Base-by-base conservation (phyloP, 2,113 vertebrate species). In the Dromaius novaehollandiae region DNA sequence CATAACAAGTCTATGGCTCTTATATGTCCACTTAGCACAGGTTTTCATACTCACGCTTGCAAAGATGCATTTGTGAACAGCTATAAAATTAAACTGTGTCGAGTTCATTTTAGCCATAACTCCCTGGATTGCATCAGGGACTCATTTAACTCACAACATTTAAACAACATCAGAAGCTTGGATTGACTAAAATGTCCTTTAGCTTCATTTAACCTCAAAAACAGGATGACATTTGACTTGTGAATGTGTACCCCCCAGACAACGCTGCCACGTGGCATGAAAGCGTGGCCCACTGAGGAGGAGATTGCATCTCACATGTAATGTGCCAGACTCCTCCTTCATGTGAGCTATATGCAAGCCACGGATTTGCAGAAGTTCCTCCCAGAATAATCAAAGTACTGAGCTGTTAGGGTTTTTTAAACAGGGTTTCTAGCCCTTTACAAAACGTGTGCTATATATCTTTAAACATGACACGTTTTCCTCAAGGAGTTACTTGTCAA, bases 391-490 rank as follows among this genome's bases (percentile, higher is more conserved):
- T 96, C 95, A 95, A 90, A 93, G 76, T 65, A 78, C 46, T 56
- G 65, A 50, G 20, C 81, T 76, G 42, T 34, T 85, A 93, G 79
- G 87, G 55, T 84, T 91, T 75, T 78, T 84, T 46, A 86, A 92
- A 97, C 64, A 94, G 91, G 89, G 77, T 66, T 93, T 91, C 87
- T 96, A 69, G 95, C 81, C 94, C 83, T 96, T 94, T 75, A 74
- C 93, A 95, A 82, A 86, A 82, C 95, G 96, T 97, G 90, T 98
- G 97, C 97, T 97, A 97, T 96, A 95, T 95, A 97, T 97, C 97
- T 96, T 97, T 97, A 98, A 96, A 94, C 96, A 96, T 96, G 97
- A 97, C 97, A 95, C 95, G 96, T 98, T 98, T 98, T 97, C 95
- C 97, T 97, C 95, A 97, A 96, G 96, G 95, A 95, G 83, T 97